phyloP scores from a whole-genome alignment of 2,797 vertebrate species.

The Pipistrellus nathusii region DNA sequence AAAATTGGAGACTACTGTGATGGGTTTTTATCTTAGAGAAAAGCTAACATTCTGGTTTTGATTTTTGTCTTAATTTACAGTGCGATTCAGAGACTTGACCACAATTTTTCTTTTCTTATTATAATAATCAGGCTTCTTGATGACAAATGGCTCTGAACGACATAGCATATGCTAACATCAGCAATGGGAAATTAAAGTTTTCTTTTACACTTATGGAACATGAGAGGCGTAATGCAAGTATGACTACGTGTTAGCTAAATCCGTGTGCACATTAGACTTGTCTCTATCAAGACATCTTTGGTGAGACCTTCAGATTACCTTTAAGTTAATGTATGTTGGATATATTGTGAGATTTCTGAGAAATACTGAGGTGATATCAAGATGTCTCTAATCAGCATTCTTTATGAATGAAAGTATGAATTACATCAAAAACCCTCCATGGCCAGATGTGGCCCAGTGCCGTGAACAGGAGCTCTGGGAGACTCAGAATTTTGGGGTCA shows the following conservation, averaged over 20 bases:
- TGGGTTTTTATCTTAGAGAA: not conserved
- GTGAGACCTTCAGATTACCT: not conserved
- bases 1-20: not conserved
- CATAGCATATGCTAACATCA: not conserved
- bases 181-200: constrained; percentile 5
- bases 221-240: not conserved
- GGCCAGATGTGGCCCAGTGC: not conserved
- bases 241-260: not conserved
- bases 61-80: constrained; percentile 28
- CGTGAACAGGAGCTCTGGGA: not conserved
- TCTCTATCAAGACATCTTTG: not conserved
- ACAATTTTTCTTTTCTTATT: not conserved
- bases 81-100: not conserved
- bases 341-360: constrained; percentile 11
- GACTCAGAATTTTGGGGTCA: not conserved
- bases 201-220: not conserved
- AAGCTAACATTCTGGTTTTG: constrained; percentile 11
- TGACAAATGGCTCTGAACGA: not conserved
- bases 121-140: not conserved
- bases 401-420: not conserved
- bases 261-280: not conserved
- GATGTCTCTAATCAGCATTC: not conserved
- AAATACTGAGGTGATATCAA: constrained; percentile 41
- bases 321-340: not conserved
- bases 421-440: not conserved